Base-by-base conservation (phyloP, 2,888 invertebrate genomes). In the Dilophus febrilis region DNA sequence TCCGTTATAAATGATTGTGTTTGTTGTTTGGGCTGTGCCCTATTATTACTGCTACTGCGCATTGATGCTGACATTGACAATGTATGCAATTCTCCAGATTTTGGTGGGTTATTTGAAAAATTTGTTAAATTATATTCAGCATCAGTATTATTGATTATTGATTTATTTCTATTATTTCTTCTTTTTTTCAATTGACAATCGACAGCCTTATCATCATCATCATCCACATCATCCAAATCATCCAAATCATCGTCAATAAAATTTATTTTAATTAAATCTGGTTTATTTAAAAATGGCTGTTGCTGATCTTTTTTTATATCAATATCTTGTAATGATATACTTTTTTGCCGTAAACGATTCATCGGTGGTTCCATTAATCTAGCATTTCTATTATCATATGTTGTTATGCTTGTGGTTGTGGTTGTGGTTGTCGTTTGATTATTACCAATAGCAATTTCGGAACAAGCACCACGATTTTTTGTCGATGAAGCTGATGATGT, bases 1-100 rank as follows among this genome's bases (percentile, higher is more conserved):
- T 77, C 74, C 12, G 77, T 77, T 31, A 77, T 77, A 46, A 67
- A 77, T 1, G 76, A 76, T 49, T 73, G 71, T 10, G 12, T 34
- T 4, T 17, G 12, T 12, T 30, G 32, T 6, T 22, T 6, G 28
- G 13, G 30, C 5, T 19, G 18, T n/a, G 27, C 31, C 10, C 14
- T 10, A 5, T 35, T 12, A 18, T 11, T 19, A 35, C 13, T 18
- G 27, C 18, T 32, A 31, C 27, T 37, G 7, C 30, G 13, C 13
- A 22, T 29, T 11, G 36, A 36, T 19, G 13, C 12, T 6, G 8
- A 6, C 10, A 11, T 32, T 22, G 37, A 40, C 12, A 12, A 28
- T 22, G 37, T 38, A 22, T 38, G 38, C 14, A 19, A 22, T 19
- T n/a, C 10, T 7, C 29, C n/a, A 2, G 11, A 18, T 14, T 35